Evolutionary conservation across 2,797 vertebrate species (phyloP).

Genomic region (Dallia pectoralis): DNA sequence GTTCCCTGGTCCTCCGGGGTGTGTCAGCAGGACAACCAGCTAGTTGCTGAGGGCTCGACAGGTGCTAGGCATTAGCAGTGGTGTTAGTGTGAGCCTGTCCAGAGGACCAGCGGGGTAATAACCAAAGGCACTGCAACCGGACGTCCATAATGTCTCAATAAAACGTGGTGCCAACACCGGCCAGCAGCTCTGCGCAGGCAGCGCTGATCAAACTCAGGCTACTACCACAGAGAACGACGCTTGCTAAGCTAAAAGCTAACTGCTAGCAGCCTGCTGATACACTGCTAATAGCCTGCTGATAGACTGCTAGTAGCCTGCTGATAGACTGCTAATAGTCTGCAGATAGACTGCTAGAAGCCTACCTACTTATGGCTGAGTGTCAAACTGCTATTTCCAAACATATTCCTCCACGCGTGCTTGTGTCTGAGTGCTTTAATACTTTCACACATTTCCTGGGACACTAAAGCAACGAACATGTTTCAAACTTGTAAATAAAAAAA

Average conservation of each 20-base stretch:
- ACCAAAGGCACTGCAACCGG: slow-evolving; percentile 51
- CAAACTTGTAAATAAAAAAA: too few relatives aligned
- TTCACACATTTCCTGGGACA: not conserved
- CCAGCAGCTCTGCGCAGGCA: slow-evolving; percentile 43
- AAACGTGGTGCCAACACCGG: slow-evolving; percentile 40
- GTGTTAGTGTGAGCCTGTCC: slow-evolving; percentile 27
- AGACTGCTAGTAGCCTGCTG: not conserved
- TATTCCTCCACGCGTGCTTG: slow-evolving; percentile 17
- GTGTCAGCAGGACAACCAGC: slow-evolving; percentile 12
- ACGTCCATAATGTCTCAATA: slow-evolving; percentile 47
- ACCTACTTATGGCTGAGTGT: not conserved
- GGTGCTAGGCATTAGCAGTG: slow-evolving; percentile 49
- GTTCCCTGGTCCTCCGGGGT: not conserved
- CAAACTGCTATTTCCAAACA: not conserved
- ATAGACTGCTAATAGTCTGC: too few relatives aligned
- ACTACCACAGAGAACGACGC: not conserved
- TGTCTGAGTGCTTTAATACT: not conserved
- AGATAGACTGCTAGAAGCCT: too few relatives aligned
- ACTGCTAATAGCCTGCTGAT: too few relatives aligned
- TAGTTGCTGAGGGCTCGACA: slow-evolving; percentile 45
- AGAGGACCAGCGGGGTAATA: slow-evolving; percentile 25
- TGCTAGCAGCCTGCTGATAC: not conserved
- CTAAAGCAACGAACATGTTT: not conserved
- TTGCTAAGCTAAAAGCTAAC: not conserved
- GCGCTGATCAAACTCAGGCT: slow-evolving; percentile 18